phyloP scores from a whole-genome alignment of 2,113 vertebrate species.

The Neolamprologus longior region DNA sequence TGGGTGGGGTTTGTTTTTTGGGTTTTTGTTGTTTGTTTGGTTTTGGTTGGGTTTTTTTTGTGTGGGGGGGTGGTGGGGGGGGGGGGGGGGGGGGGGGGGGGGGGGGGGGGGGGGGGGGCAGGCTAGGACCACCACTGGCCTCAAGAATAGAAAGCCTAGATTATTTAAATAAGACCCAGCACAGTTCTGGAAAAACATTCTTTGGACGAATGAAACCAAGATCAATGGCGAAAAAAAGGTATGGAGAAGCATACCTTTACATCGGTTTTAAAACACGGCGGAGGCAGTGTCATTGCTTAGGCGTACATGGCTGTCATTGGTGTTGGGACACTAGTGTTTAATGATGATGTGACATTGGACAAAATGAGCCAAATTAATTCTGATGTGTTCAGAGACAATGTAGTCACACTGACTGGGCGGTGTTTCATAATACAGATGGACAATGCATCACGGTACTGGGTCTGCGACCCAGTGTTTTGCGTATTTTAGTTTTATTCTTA shows the following conservation, averaged over 20 bases:
- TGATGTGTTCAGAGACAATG: background rate
- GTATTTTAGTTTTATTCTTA: background rate
- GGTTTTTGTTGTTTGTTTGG: too few relatives aligned
- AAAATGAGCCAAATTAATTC: background rate
- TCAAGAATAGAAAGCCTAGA: background rate
- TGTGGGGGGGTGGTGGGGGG: too few relatives aligned
- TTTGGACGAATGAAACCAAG: background rate
- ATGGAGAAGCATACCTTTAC: background rate
- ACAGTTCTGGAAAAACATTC: background rate
- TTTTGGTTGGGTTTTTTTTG: too few relatives aligned
- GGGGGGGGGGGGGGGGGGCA: too few relatives aligned
- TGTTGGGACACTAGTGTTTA: background rate
- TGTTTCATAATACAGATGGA: background rate
- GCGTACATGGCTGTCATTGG: background rate
- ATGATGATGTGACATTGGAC: background rate
- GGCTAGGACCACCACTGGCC: background rate
- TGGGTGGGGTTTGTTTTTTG: too few relatives aligned
- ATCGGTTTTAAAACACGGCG: accelerated
- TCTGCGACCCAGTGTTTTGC: background rate
- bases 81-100: too few relatives aligned
- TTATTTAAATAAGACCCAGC: background rate
- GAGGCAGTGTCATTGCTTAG: background rate
- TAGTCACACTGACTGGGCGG: background rate
- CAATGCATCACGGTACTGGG: background rate
- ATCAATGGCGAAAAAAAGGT: background rate